A percentile compares a stretch with the other conserved stretches of the same genome.
Evolutionary conservation across 2,113 vertebrate species (phyloP).

Genomic region (Equus przewalskii): DNA sequence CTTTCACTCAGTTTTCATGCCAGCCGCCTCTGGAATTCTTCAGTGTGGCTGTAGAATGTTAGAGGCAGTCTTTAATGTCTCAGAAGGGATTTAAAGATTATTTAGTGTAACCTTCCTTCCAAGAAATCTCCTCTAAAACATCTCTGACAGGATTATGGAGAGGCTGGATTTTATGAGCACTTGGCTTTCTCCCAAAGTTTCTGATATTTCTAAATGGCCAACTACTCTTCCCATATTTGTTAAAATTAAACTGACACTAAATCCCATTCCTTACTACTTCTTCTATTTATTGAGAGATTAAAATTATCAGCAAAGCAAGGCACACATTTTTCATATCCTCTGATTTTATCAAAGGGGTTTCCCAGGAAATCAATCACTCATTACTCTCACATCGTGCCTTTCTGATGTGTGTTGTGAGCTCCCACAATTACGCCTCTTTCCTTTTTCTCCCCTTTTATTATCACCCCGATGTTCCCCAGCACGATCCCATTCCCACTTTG

Average conservation of each 20-base stretch:
- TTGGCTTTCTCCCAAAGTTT: conserved; percentile 72
- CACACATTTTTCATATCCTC: conserved; percentile 19
- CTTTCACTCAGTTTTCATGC: rapidly evolving
- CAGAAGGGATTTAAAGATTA: conserved; percentile 59
- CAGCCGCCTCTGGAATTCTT: not conserved
- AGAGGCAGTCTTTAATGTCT: conserved; percentile 9
- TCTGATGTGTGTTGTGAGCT: not conserved
- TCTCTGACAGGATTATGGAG: conserved; percentile 69
- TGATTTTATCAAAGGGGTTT: conserved; percentile 55
- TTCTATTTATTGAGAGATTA: conserved; percentile 62
- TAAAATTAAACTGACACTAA: conserved; percentile 66
- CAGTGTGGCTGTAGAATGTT: not conserved
- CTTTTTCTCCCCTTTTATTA: not conserved
- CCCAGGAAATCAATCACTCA: not conserved
- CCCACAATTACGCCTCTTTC: rapidly evolving
- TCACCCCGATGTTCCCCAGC: no score
- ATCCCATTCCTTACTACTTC: not conserved
- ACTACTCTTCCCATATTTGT: conserved; percentile 58
- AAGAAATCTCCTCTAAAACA: conserved; percentile 63
- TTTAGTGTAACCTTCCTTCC: conserved; percentile 61
- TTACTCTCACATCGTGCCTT: not conserved
- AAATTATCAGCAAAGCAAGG: conserved; percentile 55
- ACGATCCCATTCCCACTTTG: not conserved
- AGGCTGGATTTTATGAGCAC: conserved; percentile 61
- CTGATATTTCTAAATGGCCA: conserved; percentile 65